phyloP scores from a whole-genome alignment of 1,140 invertebrate genomes.

The Drosophila tropicalis region DNA sequence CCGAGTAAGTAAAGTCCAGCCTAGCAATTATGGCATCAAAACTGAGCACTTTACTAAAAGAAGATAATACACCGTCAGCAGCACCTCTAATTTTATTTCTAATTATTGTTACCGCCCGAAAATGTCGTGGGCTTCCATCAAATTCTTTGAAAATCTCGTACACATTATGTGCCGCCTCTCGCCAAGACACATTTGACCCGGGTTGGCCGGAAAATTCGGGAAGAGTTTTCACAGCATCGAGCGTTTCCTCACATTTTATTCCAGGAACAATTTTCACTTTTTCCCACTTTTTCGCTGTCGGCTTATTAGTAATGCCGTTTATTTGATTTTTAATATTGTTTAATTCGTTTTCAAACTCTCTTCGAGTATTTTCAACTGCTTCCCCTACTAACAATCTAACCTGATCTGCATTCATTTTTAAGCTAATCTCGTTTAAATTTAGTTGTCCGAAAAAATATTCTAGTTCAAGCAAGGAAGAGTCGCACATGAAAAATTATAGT shows the following conservation, averaged over 20 bases:
- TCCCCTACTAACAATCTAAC: constrained; percentile 2
- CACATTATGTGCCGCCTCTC: not conserved
- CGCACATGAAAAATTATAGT: not conserved
- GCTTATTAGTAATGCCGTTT: not conserved
- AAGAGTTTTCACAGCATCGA: constrained; percentile 11
- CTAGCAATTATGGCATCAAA: too few species aligned
- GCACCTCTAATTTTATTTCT: constrained; percentile 5
- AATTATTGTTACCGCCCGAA: not conserved
- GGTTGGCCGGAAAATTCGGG: constrained; percentile 2
- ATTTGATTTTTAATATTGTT: constrained; percentile 1
- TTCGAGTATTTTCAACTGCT: constrained; percentile 1
- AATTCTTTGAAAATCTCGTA: constrained; percentile 1
- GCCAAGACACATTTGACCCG: not conserved
- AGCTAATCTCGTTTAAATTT: constrained; percentile 1
- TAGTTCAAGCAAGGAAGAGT: constrained; percentile 5
- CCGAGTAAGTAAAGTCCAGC: too few species aligned
- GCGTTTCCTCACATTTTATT: constrained; percentile 8
- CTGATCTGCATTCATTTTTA: constrained; percentile 1
- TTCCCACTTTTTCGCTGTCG: constrained; percentile 2
- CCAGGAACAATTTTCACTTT: constrained; percentile 4
- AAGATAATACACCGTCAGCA: too few species aligned
- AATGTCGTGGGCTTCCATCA: not conserved
- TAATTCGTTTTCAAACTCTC: not conserved
- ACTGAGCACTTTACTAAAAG: too few species aligned
- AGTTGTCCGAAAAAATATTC: not conserved